Conservation (phyloP, 2,113 vertebrate species). For the Sakesphorus luctuosus region DNA sequence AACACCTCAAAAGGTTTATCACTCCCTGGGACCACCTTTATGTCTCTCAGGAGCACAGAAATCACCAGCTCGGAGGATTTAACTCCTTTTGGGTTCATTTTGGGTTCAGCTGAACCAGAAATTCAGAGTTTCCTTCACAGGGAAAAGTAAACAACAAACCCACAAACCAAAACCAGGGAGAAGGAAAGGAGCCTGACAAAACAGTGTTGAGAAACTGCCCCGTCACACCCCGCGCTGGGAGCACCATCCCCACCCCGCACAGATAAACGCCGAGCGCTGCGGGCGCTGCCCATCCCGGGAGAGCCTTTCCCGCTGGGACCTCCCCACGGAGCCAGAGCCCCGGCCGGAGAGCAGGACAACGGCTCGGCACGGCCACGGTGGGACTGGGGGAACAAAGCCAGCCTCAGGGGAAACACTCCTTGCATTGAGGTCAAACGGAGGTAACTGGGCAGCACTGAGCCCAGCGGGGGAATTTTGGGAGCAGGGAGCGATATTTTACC, state of each 20-base stretch:
- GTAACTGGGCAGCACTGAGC: background rate
- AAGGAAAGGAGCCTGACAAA: background rate
- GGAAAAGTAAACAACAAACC: background rate
- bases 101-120: background rate
- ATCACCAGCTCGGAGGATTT: background rate
- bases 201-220: conserved; percentile 19
- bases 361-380: background rate
- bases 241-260: conserved; percentile 30
- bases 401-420: accelerated
- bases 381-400: accelerated
- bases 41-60: background rate
- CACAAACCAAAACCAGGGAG: background rate
- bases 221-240: conserved; percentile 1
- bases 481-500: accelerated
- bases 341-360: background rate
- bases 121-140: background rate
- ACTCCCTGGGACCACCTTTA: background rate
- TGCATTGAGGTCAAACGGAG: accelerated
- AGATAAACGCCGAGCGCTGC: conserved; percentile 20
- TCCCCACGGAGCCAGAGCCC: accelerated
- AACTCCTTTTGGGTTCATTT: background rate
- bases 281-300: background rate
- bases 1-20: background rate
- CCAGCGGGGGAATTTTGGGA: background rate
- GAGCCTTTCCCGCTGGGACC: background rate